Conservation (phyloP, 2,113 vertebrate species). For the Butorides virescens region DNA sequence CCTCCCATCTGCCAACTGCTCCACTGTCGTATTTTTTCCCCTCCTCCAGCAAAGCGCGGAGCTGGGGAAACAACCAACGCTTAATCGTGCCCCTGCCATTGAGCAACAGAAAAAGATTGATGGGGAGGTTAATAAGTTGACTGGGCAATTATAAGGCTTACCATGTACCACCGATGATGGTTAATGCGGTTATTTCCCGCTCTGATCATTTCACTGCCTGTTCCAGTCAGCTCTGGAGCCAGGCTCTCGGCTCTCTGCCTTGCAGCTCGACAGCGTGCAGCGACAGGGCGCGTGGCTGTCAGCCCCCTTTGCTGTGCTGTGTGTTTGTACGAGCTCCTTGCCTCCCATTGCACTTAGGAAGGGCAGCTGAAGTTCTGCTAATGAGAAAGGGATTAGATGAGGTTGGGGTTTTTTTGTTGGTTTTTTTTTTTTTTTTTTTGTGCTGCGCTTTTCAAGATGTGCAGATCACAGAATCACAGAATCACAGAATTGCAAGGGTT, state of each 20-base stretch:
- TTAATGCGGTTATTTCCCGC: constrained; percentile 27
- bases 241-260: neutral
- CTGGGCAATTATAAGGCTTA: neutral
- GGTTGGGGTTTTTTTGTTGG: too few species aligned
- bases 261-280: neutral
- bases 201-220: neutral
- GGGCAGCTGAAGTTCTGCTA: neutral
- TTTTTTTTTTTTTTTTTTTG: neutral
- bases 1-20: neutral
- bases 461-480: too few species aligned
- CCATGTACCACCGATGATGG: neutral
- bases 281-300: neutral
- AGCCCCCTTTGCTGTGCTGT: neutral
- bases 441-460: neutral
- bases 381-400: neutral
- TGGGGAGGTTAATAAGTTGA: constrained; percentile 50
- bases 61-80: neutral
- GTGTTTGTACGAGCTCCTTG: constrained; percentile 30
- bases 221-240: neutral
- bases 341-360: neutral
- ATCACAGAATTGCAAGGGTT: too few species aligned
- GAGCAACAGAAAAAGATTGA: neutral
- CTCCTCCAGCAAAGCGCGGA: neutral
- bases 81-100: neutral
- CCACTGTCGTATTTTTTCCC: neutral